These are phyloP conservation scores for Copsychus sechellarum DNA, from an alignment of 2,113 vertebrate genomes.

Conservation along the genomic window DNA sequence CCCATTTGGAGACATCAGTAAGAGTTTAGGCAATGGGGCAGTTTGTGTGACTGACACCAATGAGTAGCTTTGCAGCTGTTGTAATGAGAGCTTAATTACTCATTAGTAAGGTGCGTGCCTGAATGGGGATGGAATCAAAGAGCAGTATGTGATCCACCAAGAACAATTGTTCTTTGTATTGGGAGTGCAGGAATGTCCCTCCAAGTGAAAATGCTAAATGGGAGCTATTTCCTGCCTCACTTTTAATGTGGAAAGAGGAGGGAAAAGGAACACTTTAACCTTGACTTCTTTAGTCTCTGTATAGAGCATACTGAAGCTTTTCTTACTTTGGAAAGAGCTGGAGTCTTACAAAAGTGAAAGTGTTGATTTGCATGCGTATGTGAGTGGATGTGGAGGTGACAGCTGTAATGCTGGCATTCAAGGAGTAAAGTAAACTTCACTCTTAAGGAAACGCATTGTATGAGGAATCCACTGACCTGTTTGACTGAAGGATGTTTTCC, in stretches of 20 bases:
- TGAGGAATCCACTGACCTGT: not conserved
- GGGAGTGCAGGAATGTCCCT: not conserved
- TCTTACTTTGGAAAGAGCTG: not conserved
- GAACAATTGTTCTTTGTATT: not conserved
- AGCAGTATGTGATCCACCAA: not conserved
- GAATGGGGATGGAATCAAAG: not conserved
- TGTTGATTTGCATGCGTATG: not conserved
- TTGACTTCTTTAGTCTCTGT: not conserved
- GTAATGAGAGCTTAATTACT: not conserved
- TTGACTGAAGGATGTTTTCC: constrained; percentile 13
- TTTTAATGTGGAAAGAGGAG: not conserved
- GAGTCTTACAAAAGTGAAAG: not conserved
- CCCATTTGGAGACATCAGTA: not conserved
- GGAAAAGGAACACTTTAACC: not conserved
- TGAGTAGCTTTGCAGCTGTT: not conserved
- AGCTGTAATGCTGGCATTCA: not conserved
- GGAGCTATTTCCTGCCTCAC: not conserved
- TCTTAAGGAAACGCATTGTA: not conserved
- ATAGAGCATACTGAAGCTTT: not conserved
- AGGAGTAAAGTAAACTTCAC: not conserved
- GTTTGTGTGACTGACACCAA: not conserved
- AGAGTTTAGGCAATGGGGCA: not conserved
- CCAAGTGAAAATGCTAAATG: not conserved
- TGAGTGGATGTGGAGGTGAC: not conserved
- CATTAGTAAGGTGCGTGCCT: not conserved